Evolutionary conservation across 1,140 invertebrate species (phyloP), one percentile per base, ranked within the genome.

Genomic region (Hyles vespertilio): DNA sequence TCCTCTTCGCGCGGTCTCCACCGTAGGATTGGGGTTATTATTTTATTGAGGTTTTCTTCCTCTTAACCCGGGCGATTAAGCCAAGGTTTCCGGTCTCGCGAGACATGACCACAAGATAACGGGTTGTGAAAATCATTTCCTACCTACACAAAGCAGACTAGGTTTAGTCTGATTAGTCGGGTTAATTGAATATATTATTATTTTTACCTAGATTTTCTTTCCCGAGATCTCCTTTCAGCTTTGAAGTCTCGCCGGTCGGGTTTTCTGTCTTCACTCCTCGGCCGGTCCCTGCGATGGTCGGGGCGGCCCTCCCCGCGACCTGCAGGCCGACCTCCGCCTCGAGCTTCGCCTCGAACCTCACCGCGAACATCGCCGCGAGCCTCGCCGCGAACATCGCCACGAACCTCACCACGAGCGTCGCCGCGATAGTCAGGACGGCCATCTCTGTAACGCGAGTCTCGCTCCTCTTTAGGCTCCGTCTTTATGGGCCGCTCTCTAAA

Each of bases 191-290:
- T 51, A 51, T 51, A 34, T 51, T 43, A 10, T 43, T 11, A 12
- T 5, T 22, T 22, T 9, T 57, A 81, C 82, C 82, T 79, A 48
- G 58, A 65, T 65, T 79, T 82, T 9, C 73, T 58, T n/a, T 82
- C 74, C 12, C 68, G 59, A 0, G 58, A 56, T n/a, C 61, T 68
- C n/a, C 59, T 36, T 8, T 66, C 61, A 3, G 44, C 6, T 51
- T 63, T 60, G 11, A 54, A 33, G 8, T 47, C 36, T 12, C 48
- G 44, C 9, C 59, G 50, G 3, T 33, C 48, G 9, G 44, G 52
- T 49, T 67, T 56, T 8, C 64, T 10, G 3, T 52, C 52, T 6
- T 50, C 58, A 48, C 7, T 50, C 44, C 9, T 12, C 46, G 51
- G 22, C 51, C 7, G 45, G n/a, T 48, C 58, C 53, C 22, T 63